Evolutionary conservation across 92 coral and sea anemone genomes (phyloP).

Genomic region (Blastomussa wellsi): DNA sequence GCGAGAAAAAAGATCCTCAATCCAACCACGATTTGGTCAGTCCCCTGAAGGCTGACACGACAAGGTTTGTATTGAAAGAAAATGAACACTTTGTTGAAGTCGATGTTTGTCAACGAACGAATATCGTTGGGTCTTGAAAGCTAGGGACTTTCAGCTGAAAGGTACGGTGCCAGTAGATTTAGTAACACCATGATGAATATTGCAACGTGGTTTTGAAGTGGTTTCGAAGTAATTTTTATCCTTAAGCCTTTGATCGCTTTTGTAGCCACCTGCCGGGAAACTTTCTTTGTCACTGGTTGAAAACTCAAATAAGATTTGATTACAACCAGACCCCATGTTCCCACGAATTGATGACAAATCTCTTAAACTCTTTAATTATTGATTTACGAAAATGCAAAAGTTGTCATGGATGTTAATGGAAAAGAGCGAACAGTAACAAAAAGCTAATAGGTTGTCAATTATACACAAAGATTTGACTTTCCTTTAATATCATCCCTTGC

Average conservation of each 20-base stretch:
- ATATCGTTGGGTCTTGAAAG: background rate
- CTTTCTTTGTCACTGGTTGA: constrained; percentile 19
- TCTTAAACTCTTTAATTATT: constrained; percentile 44
- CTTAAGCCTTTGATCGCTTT: background rate
- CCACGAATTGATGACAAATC: constrained; percentile 44
- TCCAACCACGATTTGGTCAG: background rate
- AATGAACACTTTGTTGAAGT: background rate
- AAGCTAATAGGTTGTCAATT: constrained; percentile 17
- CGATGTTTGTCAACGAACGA: background rate
- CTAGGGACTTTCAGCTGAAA: background rate
- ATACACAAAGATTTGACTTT: background rate
- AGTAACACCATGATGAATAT: background rate
- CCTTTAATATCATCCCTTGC: background rate
- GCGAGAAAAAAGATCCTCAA: background rate
- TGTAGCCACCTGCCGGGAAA: constrained; percentile 24
- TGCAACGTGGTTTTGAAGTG: constrained; percentile 17
- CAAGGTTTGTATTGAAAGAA: background rate
- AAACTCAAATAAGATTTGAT: constrained; percentile 34
- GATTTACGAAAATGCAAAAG: constrained; percentile 37
- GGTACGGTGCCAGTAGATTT: background rate
- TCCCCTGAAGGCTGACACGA: background rate
- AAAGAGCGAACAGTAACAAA: constrained; percentile 7
- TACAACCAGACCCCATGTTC: constrained; percentile 35
- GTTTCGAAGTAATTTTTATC: constrained; percentile 20
- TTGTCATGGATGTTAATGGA: constrained; percentile 42